Base-by-base conservation (phyloP, 2,888 invertebrate genomes). In the Alloscopus bannaensis region DNA sequence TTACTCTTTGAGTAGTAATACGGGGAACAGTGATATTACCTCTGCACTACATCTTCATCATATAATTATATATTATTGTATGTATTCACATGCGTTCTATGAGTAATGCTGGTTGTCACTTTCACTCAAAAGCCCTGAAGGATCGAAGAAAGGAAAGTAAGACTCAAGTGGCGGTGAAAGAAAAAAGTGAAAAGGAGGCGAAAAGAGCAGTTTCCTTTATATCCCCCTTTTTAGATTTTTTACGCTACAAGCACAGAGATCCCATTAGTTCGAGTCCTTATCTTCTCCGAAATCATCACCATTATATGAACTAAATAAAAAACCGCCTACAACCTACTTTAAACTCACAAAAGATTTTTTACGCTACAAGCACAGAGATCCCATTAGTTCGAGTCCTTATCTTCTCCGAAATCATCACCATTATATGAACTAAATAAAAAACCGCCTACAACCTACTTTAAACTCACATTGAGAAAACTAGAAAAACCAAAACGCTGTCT, bases 251-350 rank as follows among this genome's bases (percentile, higher is more conserved):
- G 47, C 47, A 13, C 47, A 47, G n/a, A n/a, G 47, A 47, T 47
- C 47, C 47, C 47, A 47, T 47, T 47, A 47, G 47, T n/a, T 47
- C 47, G 18, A 47, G 11, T 47, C 47, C n/a, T 47, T 47, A 47
- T 47, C 47, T n/a, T 47, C 47, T n/a, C 4, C 11, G n/a, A 47
- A 47, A 47, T 47, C 47, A 47, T 47, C 47, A 47, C 47, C n/a
- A n/a, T n/a, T n/a, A n/a, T n/a, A n/a, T n/a, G n/a, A n/a, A n/a
- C n/a, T n/a, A n/a, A n/a, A n/a, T n/a, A n/a, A n/a, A n/a, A n/a
- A n/a, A n/a, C n/a, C n/a, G n/a, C n/a, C n/a, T n/a, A n/a, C n/a
- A n/a, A n/a, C n/a, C n/a, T n/a, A n/a, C n/a, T n/a, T n/a, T n/a
- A n/a, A n/a, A n/a, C n/a, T n/a, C n/a, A n/a, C n/a, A n/a, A n/a